Evolutionary conservation across 1,140 invertebrate genomes (phyloP).

Genomic region (Aethina tumida): DNA sequence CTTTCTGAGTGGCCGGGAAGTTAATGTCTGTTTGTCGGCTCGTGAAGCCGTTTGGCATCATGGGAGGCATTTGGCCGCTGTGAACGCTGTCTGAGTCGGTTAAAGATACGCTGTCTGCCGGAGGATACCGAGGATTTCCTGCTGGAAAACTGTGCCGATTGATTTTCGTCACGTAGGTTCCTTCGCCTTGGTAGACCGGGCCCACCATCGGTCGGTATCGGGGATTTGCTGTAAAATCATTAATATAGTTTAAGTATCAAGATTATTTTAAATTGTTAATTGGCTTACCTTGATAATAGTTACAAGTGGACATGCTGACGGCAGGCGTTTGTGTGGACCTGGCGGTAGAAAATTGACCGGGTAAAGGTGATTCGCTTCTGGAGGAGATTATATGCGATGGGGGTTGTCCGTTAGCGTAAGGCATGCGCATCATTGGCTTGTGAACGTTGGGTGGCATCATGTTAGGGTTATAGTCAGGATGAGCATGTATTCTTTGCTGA

Average conservation of each 20-base stretch:
- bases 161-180: conserved; percentile 25
- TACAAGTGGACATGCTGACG: conserved; percentile 21
- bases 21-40: conserved; percentile 29
- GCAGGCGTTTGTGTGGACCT: conserved; percentile 36
- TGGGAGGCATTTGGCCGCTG: conserved; percentile 13
- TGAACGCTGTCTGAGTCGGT: conserved; percentile 29
- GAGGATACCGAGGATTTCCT: conserved; percentile 20
- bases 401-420: conserved; percentile 29
- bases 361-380: conserved; percentile 32
- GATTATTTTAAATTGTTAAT: no score
- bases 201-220: conserved; percentile 25
- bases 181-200: conserved; percentile 20
- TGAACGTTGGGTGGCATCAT: conserved; percentile 14
- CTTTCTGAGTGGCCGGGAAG: conserved; percentile 33
- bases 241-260: background rate
- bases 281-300: conserved; percentile 24
- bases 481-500: conserved; percentile 36
- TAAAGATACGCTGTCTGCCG: conserved; percentile 22
- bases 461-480: conserved; percentile 27
- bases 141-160: conserved; percentile 30
- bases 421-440: conserved; percentile 27
- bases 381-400: conserved; percentile 27
- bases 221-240: conserved; percentile 11
- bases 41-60: conserved; percentile 32
- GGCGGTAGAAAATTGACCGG: conserved; percentile 34